A percentile compares a stretch with the other conserved stretches of the same genome.
Conservation (phyloP, 2,888 invertebrate genomes). For the Achlya flavicornis region DNA sequence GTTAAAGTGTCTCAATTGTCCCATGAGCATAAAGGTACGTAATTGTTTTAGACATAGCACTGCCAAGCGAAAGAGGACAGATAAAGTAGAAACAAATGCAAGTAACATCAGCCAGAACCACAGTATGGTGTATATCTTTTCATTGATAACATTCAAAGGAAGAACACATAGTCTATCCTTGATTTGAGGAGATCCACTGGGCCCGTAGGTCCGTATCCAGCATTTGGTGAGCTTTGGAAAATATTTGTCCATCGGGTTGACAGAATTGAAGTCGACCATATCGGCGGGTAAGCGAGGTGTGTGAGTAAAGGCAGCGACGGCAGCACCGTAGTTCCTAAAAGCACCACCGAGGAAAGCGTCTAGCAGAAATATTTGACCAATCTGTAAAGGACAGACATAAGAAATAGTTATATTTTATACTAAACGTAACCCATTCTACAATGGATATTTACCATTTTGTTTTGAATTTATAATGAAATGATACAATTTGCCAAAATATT, state of each 20-base stretch:
- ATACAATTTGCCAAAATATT: no score
- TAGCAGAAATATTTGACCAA: slow-evolving; percentile 87
- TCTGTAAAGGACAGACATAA: slow-evolving; percentile 63
- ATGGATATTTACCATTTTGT: no score
- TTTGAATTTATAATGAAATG: no score
- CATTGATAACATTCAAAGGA: slow-evolving; percentile 90
- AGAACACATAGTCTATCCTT: slow-evolving; percentile 89
- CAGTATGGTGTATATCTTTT: slow-evolving; percentile 89
- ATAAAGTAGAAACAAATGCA: slow-evolving; percentile 83
- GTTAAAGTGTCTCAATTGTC: slow-evolving; percentile 83
- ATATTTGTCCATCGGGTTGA: slow-evolving; percentile 87
- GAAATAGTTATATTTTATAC: background rate
- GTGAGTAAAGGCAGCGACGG: slow-evolving; percentile 74
- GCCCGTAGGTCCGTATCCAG: slow-evolving; percentile 83
- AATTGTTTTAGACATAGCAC: slow-evolving; percentile 83
- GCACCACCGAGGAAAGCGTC: slow-evolving; percentile 86
- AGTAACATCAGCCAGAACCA: slow-evolving; percentile 90
- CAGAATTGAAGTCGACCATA: slow-evolving; percentile 61
- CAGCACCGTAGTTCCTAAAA: slow-evolving; percentile 85
- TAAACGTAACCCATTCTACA: no score
- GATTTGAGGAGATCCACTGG: slow-evolving; percentile 82
- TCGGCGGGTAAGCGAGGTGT: slow-evolving; percentile 58
- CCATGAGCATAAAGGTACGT: slow-evolving; percentile 85
- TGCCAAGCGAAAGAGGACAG: slow-evolving; percentile 86
- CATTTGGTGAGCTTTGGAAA: slow-evolving; percentile 89